Percentiles rank a stretch among this genome's conserved stretches.
These are phyloP conservation scores for Phorcus lineatus DNA, from an alignment of 2,888 invertebrate species.

Conservation along the genomic window DNA sequence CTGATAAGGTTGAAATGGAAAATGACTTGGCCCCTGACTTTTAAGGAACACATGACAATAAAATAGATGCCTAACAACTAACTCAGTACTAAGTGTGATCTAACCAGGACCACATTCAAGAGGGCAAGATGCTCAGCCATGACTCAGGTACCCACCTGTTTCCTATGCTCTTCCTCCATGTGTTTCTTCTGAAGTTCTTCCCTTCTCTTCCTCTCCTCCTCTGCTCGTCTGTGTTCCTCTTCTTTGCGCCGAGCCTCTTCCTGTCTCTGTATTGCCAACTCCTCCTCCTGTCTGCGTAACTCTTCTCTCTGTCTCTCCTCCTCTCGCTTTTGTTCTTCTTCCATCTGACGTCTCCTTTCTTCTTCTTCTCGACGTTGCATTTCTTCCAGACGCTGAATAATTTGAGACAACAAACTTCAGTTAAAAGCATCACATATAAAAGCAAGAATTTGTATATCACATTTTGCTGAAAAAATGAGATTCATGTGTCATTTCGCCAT, in stretches of 20 bases:
- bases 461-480: background rate
- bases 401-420: too few relatives aligned
- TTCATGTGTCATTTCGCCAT: too few relatives aligned
- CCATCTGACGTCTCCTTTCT: conserved; percentile 41
- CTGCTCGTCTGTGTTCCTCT: conserved; percentile 44
- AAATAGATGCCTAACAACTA: too few relatives aligned
- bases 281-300: conserved; percentile 28
- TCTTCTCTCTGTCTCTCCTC: conserved; percentile 70
- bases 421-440: background rate
- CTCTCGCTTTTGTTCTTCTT: conserved; percentile 70
- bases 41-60: too few relatives aligned
- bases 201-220: conserved; percentile 58
- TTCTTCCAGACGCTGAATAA: conserved; percentile 45
- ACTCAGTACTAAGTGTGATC: too few relatives aligned
- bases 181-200: conserved; percentile 50
- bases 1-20: too few relatives aligned
- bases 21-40: too few relatives aligned
- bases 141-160: conserved; percentile 20
- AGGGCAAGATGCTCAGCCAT: too few relatives aligned
- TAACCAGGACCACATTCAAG: too few relatives aligned
- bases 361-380: conserved; percentile 42
- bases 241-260: conserved; percentile 52
- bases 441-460: background rate
- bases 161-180: conserved; percentile 62
- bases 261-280: conserved; percentile 30